Evolutionary conservation across 30 jellyfish, hydroid and myxozoan genomes (phyloP), one percentile per base, ranked within the genome.

Genomic region (Cassiopea xamachana): DNA sequence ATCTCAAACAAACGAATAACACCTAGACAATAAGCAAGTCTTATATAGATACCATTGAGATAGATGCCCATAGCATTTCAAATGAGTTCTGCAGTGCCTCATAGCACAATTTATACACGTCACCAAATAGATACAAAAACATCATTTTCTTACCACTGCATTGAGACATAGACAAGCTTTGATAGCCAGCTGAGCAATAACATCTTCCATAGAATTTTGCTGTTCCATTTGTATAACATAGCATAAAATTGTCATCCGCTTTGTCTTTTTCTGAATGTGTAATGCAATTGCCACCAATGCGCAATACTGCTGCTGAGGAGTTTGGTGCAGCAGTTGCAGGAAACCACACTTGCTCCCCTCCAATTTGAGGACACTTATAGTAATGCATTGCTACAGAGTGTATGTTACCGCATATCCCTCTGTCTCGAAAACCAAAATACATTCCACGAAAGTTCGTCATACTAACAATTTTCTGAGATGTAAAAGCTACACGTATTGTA

Each of bases 191-290:
- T 72, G 76, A 58, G 80, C 98, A 93, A 14, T 74, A 60, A 78
- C 98, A 93, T 39, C 88, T 93, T 10, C 98, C 98, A 76, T 19
- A 82, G 1, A 84, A 73, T 39, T 0, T 49, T 15, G 80, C 92
- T 18, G 97, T 88, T 47, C 98, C 98, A 84, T 93, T 89, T 13
- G 82, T 16, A 73, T 43, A 88, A 51, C 98, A 93, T 1, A 51
- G 15, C 89, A 89, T 84, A 69, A 17, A 82, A 64, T 49, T 79
- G 13, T 70, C 75, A 15, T 8, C 89, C 1, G 79, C 51, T 43
- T 55, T 27, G 1, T 47, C 75, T 1, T 86, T 89, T 15, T 78
- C 73, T 4, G 96, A 74, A 72, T 79, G 69, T 13, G 73, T 49
- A 4, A 81, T 89, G 48, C 98, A 92, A 1, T 43, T 14, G 18